These are phyloP conservation scores for Rana temporaria DNA, from an alignment of 2,113 vertebrate species.

Conservation along the genomic window DNA sequence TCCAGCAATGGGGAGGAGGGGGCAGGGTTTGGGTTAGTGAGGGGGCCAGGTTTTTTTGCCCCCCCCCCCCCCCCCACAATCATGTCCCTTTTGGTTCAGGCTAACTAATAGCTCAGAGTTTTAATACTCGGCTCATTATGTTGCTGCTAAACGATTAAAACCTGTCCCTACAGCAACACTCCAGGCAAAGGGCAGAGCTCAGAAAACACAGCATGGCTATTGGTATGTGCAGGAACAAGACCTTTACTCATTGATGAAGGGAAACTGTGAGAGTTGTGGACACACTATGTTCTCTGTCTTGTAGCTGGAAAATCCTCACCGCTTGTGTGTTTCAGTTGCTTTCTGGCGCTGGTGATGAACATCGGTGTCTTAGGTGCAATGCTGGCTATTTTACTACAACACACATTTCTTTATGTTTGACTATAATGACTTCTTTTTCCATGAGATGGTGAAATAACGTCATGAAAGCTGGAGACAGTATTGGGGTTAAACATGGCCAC, in stretches of 20 bases:
- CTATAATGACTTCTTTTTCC: no score
- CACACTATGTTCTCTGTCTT: slow-evolving; percentile 11
- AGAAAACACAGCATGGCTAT: neutral
- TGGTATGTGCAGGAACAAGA: slow-evolving; percentile 27
- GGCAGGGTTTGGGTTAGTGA: no score
- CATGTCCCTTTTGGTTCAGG: neutral
- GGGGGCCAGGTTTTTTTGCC: no score
- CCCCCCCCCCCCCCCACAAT: no score
- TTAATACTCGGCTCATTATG: neutral
- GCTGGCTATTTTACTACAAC: neutral
- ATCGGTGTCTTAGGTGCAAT: neutral
- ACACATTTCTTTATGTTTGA: neutral
- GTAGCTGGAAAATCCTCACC: neutral
- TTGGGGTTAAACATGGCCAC: no score
- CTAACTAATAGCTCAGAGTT: neutral
- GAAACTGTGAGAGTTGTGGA: neutral
- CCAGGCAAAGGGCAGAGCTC: neutral
- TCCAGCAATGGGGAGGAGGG: no score
- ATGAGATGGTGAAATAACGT: no score
- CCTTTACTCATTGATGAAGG: neutral
- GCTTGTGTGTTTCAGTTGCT: neutral
- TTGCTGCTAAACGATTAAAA: neutral
- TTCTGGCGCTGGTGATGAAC: neutral
- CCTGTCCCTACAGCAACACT: neutral
- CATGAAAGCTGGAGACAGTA: no score